Percentiles rank a stretch among this genome's conserved stretches.
phyloP scores from a whole-genome alignment of 2,113 vertebrate species.

The Pangasianodon gigas region DNA sequence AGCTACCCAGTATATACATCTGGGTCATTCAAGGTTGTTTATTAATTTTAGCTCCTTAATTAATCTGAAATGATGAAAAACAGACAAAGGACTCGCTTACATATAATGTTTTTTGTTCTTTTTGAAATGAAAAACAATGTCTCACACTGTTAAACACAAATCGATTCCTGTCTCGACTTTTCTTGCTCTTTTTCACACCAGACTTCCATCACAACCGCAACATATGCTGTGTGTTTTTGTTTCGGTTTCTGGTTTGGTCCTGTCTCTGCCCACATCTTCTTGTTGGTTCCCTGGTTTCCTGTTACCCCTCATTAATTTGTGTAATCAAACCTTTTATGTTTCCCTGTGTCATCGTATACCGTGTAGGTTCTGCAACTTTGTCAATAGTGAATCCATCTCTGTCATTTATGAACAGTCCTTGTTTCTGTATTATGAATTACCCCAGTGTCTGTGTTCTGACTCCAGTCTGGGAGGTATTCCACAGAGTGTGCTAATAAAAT shows the following conservation, averaged over 20 bases:
- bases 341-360: not conserved
- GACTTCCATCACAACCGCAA: not conserved
- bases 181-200: not conserved
- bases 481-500: not conserved
- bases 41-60: not conserved
- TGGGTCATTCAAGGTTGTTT: not conserved
- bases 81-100: not conserved
- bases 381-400: not conserved
- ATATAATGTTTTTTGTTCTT: not conserved
- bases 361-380: not conserved
- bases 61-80: not conserved
- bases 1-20: not conserved
- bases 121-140: not conserved
- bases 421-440: not conserved
- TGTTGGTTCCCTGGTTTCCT: not conserved
- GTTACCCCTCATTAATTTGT: constrained; percentile 1
- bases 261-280: not conserved
- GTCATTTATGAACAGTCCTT: not conserved
- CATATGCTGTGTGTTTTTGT: not conserved
- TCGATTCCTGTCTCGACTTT: not conserved
- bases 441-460: not conserved
- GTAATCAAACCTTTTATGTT: not conserved
- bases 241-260: not conserved
- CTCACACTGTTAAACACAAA: not conserved
- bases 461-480: not conserved